Evolutionary conservation across 2,113 vertebrate species (phyloP).

Genomic region (Chloropsis cyanopogon): DNA sequence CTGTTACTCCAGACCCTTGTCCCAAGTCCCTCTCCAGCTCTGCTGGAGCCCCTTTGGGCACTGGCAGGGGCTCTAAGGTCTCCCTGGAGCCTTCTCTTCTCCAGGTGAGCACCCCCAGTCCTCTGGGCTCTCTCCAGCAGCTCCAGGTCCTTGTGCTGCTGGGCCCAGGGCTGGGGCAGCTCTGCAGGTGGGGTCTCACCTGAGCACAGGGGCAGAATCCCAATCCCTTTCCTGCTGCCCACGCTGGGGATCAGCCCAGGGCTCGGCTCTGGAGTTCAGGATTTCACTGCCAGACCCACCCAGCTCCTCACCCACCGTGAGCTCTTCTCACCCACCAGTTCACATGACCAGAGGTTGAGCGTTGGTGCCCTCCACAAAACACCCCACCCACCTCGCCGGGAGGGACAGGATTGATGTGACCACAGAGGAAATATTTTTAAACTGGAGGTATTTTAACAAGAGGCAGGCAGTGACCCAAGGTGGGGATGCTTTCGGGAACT

Average conservation of each 20-base stretch:
- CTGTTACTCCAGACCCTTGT: accelerated
- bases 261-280: not conserved
- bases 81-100: not conserved
- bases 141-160: accelerated
- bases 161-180: not conserved
- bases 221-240: not conserved
- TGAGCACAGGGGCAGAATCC: not conserved
- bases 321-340: not conserved
- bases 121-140: not conserved
- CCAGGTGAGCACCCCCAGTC: accelerated
- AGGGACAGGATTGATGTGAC: accelerated
- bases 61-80: accelerated
- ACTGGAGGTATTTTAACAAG: not conserved
- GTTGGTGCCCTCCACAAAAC: not conserved
- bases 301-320: not conserved
- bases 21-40: not conserved
- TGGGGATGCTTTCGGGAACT: not conserved
- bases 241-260: not conserved
- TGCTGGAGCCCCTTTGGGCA: not conserved
- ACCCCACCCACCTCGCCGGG: accelerated
- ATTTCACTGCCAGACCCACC: accelerated
- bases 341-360: not conserved
- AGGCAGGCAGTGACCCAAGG: not conserved
- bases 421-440: not conserved
- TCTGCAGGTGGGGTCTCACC: not conserved